These are phyloP conservation scores for Oedothorax gibbosus DNA, from an alignment of 1,140 invertebrate genomes.

Conservation along the genomic window DNA sequence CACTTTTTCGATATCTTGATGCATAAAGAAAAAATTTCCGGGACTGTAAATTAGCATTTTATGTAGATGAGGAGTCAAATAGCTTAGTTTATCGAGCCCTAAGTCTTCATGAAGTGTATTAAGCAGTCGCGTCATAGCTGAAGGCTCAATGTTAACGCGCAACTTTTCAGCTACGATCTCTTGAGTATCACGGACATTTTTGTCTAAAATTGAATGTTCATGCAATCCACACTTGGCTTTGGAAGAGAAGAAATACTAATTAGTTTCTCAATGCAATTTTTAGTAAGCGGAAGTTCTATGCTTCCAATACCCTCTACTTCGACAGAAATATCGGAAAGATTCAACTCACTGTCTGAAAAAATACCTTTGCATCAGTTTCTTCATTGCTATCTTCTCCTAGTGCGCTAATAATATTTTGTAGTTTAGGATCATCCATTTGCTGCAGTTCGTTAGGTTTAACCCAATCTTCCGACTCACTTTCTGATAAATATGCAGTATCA, in stretches of 20 bases:
- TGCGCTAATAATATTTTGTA: too few species aligned
- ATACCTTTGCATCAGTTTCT: too few species aligned
- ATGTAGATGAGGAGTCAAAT: not conserved
- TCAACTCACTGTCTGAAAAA: too few species aligned
- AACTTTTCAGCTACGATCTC: not conserved
- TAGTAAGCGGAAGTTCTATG: not conserved
- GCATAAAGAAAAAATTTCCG: not conserved
- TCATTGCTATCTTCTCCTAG: too few species aligned
- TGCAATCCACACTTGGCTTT: not conserved
- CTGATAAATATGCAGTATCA: too few species aligned
- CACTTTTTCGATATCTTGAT: conserved; percentile 1
- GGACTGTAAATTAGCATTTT: not conserved
- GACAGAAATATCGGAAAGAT: not conserved
- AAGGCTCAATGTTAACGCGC: not conserved
- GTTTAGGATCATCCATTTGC: too few species aligned
- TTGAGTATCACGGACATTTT: not conserved
- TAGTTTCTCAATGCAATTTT: not conserved
- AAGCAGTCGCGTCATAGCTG: not conserved
- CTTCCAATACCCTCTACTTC: not conserved
- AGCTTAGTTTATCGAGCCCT: not conserved
- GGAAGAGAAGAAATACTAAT: not conserved
- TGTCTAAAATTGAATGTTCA: not conserved
- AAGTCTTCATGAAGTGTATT: not conserved
- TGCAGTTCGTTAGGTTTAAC: too few species aligned
- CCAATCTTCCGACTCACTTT: too few species aligned